Percentiles rank a stretch among this genome's conserved stretches.
Conservation (phyloP, 2,113 vertebrate species). For the Rhagologus leucostigma region DNA sequence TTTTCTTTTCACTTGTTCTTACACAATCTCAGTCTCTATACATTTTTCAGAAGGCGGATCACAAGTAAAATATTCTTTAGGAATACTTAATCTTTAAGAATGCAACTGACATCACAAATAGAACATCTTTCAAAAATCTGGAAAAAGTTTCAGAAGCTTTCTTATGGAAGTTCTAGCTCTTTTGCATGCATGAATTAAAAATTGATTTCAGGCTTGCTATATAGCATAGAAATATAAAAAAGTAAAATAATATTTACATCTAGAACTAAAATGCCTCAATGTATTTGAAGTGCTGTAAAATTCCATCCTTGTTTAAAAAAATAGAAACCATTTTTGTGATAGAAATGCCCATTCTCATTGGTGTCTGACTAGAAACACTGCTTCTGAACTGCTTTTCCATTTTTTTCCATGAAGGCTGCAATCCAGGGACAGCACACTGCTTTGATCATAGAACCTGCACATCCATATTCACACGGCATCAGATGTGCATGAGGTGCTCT, state of each 20-base stretch:
- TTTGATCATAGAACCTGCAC: background rate
- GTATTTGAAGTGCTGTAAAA: background rate
- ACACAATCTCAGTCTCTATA: background rate
- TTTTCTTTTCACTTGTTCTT: background rate
- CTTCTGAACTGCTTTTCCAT: background rate
- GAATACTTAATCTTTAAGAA: background rate
- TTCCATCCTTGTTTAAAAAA: background rate
- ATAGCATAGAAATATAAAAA: background rate
- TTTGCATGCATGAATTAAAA: background rate
- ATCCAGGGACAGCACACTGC: background rate
- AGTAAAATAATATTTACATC: background rate
- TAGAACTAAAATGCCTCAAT: background rate
- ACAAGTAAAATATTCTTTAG: background rate
- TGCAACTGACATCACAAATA: background rate
- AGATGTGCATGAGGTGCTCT: background rate
- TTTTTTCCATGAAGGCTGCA: background rate
- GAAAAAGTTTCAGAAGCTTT: background rate
- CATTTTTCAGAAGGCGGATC: background rate
- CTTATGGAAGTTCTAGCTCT: background rate
- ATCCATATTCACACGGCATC: background rate
- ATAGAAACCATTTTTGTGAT: accelerated
- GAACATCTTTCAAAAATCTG: background rate
- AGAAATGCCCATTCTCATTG: background rate
- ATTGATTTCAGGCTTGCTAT: background rate
- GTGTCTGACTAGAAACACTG: background rate